Evolutionary conservation across 2,888 invertebrate species (phyloP).

Genomic region (Temnothorax rugatulus): DNA sequence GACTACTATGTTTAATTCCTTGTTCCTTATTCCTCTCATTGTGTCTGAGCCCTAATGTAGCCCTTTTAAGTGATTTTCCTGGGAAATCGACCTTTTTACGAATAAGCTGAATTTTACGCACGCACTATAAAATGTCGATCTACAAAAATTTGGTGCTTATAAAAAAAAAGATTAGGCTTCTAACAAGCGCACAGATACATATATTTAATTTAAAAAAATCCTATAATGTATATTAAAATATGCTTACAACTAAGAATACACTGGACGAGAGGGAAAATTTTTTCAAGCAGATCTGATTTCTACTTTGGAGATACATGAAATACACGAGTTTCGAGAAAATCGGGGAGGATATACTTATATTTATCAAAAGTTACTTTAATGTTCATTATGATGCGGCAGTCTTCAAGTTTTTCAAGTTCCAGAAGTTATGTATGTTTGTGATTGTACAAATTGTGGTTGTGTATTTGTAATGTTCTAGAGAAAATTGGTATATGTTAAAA

Average conservation of each 20-base stretch:
- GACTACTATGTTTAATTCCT: no score
- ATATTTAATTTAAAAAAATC: neutral
- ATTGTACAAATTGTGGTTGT: neutral
- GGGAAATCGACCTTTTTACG: no score
- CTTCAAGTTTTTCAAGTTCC: neutral
- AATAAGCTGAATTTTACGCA: no score
- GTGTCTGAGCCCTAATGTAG: no score
- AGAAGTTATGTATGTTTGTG: neutral
- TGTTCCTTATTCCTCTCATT: no score
- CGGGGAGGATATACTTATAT: neutral
- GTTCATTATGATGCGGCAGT: neutral
- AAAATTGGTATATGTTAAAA: neutral
- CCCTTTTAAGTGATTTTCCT: no score
- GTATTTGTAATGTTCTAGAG: neutral
- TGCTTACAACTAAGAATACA: neutral
- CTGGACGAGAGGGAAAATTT: neutral
- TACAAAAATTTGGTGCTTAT: neutral
- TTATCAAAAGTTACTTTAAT: slow-evolving; percentile 2
- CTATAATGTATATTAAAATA: neutral
- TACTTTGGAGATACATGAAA: neutral
- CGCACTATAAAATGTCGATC: neutral
- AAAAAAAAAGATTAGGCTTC: neutral
- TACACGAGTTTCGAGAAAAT: neutral
- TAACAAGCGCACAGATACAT: neutral
- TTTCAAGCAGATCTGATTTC: neutral